Evolutionary conservation across 2,888 invertebrate genomes (phyloP).

Genomic region (Mayetiola destructor): DNA sequence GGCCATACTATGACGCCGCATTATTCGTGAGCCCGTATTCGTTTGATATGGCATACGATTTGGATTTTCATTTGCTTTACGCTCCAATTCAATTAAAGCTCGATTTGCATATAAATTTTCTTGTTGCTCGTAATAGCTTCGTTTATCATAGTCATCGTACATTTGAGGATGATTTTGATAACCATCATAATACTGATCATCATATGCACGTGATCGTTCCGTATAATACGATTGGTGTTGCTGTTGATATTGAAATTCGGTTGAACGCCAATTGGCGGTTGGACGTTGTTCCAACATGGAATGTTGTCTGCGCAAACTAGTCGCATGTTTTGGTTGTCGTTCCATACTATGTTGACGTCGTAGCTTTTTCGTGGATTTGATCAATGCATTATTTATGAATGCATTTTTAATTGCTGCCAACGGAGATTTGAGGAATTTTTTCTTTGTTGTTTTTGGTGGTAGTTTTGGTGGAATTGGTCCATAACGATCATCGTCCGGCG

Average conservation of each 20-base stretch:
- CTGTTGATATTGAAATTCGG: slow-evolving; percentile 17
- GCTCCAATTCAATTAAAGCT: slow-evolving; percentile 33
- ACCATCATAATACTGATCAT: neutral
- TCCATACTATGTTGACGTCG: slow-evolving; percentile 34
- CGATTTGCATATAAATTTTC: slow-evolving; percentile 33
- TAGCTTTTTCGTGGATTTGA: slow-evolving; percentile 30
- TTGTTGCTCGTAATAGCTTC: slow-evolving; percentile 24
- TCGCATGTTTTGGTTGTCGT: slow-evolving; percentile 24
- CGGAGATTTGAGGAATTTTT: slow-evolving; percentile 33
- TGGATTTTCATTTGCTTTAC: slow-evolving; percentile 24
- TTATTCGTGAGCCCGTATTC: slow-evolving; percentile 24
- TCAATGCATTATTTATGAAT: too few species aligned
- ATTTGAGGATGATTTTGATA: slow-evolving; percentile 21
- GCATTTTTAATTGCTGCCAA: slow-evolving; percentile 32
- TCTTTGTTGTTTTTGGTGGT: slow-evolving; percentile 31
- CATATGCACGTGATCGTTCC: neutral
- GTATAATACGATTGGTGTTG: slow-evolving; percentile 18
- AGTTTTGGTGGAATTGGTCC: slow-evolving; percentile 25
- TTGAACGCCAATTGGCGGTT: neutral
- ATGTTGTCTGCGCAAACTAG: slow-evolving; percentile 30
- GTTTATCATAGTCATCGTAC: slow-evolving; percentile 27
- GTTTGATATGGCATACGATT: slow-evolving; percentile 18
- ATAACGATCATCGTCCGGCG: neutral
- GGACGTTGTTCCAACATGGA: slow-evolving; percentile 33
- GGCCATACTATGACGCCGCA: slow-evolving; percentile 34